Evolutionary conservation across 2,888 invertebrate species (phyloP).

Genomic region (Perdita meconis): DNA sequence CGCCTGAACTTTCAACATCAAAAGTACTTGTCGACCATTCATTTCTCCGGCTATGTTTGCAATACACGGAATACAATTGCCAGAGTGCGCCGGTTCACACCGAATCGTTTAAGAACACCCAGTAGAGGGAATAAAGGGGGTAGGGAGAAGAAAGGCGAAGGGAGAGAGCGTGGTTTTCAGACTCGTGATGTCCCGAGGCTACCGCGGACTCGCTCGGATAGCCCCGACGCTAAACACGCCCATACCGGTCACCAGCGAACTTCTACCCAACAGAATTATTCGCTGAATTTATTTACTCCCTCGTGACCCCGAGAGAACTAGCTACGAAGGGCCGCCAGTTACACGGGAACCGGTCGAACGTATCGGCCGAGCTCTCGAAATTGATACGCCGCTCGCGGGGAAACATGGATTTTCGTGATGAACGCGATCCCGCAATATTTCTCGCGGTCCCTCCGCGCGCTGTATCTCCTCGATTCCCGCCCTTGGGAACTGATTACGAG

Average conservation of each 20-base stretch:
- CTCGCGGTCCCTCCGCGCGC: conserved; percentile 30
- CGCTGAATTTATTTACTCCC: conserved; percentile 78
- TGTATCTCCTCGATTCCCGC: neutral
- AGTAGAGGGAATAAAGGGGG: conserved; percentile 33
- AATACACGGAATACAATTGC: neutral
- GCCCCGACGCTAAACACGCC: conserved; percentile 76
- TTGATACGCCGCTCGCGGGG: conserved; percentile 66
- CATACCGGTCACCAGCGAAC: conserved; percentile 74
- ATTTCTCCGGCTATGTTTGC: no score
- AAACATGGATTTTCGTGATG: conserved; percentile 61
- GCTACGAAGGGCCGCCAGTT: conserved; percentile 52
- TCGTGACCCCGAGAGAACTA: conserved; percentile 72
- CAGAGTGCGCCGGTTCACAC: neutral
- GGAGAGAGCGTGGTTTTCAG: conserved; percentile 69
- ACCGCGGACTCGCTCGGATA: conserved; percentile 76
- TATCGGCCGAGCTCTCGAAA: conserved; percentile 61
- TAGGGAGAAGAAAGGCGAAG: conserved; percentile 24
- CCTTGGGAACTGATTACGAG: neutral
- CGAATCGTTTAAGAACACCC: neutral
- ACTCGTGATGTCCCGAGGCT: conserved; percentile 83
- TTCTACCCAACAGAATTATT: conserved; percentile 71
- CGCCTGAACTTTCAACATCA: no score
- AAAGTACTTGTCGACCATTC: no score
- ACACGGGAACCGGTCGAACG: conserved; percentile 63
- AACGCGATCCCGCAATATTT: conserved; percentile 54